Evolutionary conservation across 2,888 invertebrate species (phyloP).

Genomic region (Leptopilina drosophilae): DNA sequence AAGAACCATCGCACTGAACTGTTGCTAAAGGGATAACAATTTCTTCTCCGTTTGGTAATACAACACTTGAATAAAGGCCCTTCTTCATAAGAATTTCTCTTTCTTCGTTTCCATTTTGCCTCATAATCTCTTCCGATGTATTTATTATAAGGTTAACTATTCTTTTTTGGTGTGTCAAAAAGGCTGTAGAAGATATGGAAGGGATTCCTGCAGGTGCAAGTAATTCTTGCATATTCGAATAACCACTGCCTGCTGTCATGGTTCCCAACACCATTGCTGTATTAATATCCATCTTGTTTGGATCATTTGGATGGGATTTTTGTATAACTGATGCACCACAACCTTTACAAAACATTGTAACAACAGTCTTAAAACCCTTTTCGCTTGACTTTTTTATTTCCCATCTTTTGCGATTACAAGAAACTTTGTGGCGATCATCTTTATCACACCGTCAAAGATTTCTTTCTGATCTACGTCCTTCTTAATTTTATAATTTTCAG

Average conservation of each 20-base stretch:
- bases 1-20: constrained; percentile 5
- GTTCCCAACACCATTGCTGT: neutral
- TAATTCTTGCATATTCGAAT: constrained; percentile 1
- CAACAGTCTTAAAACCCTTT: neutral
- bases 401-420: neutral
- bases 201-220: constrained; percentile 16
- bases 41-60: neutral
- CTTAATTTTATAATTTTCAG: neutral
- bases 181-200: neutral
- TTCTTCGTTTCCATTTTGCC: neutral
- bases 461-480: neutral
- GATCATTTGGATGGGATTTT: constrained; percentile 14
- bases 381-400: neutral
- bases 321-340: neutral
- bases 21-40: neutral
- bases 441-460: neutral
- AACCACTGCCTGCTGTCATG: neutral
- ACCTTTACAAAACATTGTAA: neutral
- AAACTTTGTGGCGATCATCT: neutral
- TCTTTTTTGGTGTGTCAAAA: neutral
- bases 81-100: neutral
- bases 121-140: neutral
- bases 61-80: neutral
- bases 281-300: neutral
- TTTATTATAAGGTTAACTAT: neutral